Conservation (phyloP, 2,797 vertebrate species). For the Dipus sagitta region DNA sequence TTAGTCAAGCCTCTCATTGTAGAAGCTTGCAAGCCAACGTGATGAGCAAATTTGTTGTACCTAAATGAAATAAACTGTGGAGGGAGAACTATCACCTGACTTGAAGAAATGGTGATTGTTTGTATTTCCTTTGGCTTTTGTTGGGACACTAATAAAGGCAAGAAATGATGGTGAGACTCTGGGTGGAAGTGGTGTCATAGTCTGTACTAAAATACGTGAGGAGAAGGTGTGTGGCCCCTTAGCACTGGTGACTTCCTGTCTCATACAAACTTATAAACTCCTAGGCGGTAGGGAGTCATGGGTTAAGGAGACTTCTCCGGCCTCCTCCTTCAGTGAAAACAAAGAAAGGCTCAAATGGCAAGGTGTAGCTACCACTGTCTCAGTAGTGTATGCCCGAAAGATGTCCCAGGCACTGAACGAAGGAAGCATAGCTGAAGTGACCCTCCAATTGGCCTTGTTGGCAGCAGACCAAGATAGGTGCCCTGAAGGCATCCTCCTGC, state of each 20-base stretch:
- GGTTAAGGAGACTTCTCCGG: slow-evolving; percentile 70
- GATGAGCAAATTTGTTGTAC: background rate
- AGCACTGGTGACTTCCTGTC: slow-evolving; percentile 8
- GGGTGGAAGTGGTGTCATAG: background rate
- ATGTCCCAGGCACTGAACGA: background rate
- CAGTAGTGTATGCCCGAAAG: slow-evolving; percentile 72
- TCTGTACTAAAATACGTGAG: background rate
- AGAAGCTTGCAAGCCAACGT: slow-evolving; percentile 21
- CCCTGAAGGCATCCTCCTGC: background rate
- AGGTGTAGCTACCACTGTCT: slow-evolving; percentile 72
- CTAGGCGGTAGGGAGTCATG: slow-evolving; percentile 72
- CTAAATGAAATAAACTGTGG: background rate
- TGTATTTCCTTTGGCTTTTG: background rate
- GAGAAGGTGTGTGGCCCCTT: background rate
- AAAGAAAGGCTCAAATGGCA: slow-evolving; percentile 71
- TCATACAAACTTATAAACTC: slow-evolving; percentile 61
- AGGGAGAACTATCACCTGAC: slow-evolving; percentile 5
- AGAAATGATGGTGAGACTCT: background rate
- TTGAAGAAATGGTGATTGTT: background rate
- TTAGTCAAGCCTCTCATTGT: background rate
- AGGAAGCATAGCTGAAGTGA: background rate
- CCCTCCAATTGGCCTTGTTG: background rate
- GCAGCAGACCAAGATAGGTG: background rate
- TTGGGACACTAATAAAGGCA: background rate
- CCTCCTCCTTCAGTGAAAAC: slow-evolving; percentile 85